Percentiles rank a stretch among this genome's conserved stretches.
Evolutionary conservation across 2,888 invertebrate genomes (phyloP).

Genomic region (Morpho deidamia): DNA sequence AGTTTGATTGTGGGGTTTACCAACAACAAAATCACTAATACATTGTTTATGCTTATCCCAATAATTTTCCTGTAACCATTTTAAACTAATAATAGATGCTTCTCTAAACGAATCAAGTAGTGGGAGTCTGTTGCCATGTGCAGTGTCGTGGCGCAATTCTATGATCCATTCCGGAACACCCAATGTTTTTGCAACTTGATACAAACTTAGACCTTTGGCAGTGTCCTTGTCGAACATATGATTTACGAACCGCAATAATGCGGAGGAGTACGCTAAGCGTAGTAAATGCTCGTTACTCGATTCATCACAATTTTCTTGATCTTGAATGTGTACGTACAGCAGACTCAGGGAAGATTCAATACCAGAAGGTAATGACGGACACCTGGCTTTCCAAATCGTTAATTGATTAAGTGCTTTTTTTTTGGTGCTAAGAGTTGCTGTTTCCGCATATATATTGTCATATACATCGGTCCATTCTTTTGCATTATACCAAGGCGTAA

Average conservation of each 20-base stretch:
- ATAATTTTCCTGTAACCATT: conserved; percentile 84
- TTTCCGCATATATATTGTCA: conserved; percentile 55
- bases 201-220: conserved; percentile 72
- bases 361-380: conserved; percentile 76
- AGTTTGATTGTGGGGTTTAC: conserved; percentile 36
- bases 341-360: conserved; percentile 79
- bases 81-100: conserved; percentile 79
- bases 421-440: conserved; percentile 38
- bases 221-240: conserved; percentile 78
- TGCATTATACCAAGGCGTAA: conserved; percentile 65
- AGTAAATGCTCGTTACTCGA: conserved; percentile 61
- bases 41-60: conserved; percentile 78
- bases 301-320: conserved; percentile 36
- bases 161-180: conserved; percentile 90
- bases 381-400: conserved; percentile 77
- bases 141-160: conserved; percentile 86
- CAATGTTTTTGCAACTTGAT: conserved; percentile 79
- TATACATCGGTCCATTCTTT: conserved; percentile 76
- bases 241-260: conserved; percentile 82
- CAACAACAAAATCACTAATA: conserved; percentile 63
- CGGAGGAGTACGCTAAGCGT: conserved; percentile 79
- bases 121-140: conserved; percentile 84
- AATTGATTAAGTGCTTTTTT: conserved; percentile 65
- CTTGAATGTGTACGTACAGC: conserved; percentile 70
- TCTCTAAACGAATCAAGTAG: conserved; percentile 79